Percentiles rank a stretch among this genome's conserved stretches.
phyloP scores from a whole-genome alignment of 2,113 vertebrate species.

The Tetrax tetrax region DNA sequence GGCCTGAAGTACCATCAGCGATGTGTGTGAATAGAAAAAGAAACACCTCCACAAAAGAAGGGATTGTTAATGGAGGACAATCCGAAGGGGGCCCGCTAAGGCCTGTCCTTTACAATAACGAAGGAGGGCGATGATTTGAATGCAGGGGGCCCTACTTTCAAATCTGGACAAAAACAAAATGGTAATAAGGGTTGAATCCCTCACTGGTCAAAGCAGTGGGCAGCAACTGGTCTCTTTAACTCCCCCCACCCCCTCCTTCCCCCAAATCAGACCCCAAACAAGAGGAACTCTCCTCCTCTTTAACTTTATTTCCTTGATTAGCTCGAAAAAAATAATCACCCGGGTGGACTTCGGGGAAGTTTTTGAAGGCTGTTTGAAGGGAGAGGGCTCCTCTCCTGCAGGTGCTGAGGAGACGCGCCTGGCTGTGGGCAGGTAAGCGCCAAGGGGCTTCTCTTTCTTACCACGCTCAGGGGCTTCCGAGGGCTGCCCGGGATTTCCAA shows the following conservation, averaged over 20 bases:
- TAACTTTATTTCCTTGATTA: slow-evolving; percentile 71
- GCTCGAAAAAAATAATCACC: slow-evolving; percentile 46
- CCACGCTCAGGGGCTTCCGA: neutral
- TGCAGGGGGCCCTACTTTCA: slow-evolving; percentile 82
- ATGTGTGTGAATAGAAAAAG: slow-evolving; percentile 85
- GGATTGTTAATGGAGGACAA: slow-evolving; percentile 87
- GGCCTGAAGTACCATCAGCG: slow-evolving; percentile 86
- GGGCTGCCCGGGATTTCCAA: neutral
- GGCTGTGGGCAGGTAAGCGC: slow-evolving; percentile 45
- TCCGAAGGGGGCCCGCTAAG: slow-evolving; percentile 85
- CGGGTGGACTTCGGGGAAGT: neutral
- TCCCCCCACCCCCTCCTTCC: slow-evolving; percentile 53
- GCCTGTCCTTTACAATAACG: slow-evolving; percentile 89
- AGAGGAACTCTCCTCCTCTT: slow-evolving; percentile 66
- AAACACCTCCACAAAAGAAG: slow-evolving; percentile 90
- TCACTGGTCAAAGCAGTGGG: slow-evolving; percentile 72
- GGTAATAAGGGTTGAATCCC: slow-evolving; percentile 77
- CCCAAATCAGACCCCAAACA: slow-evolving; percentile 61
- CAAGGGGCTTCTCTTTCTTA: neutral
- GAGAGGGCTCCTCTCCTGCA: slow-evolving; percentile 2
- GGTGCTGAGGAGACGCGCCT: slow-evolving; percentile 2
- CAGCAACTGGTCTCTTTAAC: slow-evolving; percentile 71
- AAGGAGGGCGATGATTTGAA: slow-evolving; percentile 88
- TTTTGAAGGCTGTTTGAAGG: slow-evolving; percentile 1
- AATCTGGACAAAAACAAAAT: slow-evolving; percentile 79